Conservation (phyloP, 2,113 vertebrate species). For the Podarcis cretensis region DNA sequence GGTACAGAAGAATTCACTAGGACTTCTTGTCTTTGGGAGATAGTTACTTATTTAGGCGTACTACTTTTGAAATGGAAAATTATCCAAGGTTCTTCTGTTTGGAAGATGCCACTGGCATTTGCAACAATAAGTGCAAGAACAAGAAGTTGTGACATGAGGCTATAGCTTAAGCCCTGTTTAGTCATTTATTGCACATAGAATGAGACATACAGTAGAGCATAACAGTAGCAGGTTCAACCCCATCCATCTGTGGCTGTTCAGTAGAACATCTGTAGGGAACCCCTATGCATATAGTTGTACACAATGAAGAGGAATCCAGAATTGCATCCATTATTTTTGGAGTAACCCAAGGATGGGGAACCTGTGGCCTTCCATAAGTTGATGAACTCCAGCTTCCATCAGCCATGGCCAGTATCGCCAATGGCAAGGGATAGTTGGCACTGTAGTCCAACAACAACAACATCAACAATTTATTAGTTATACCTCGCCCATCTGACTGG, state of each 20-base stretch:
- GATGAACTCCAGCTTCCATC: too few species aligned
- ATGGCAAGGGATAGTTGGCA: too few species aligned
- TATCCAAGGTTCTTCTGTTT: neutral
- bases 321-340: neutral
- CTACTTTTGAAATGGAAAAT: slow-evolving; percentile 15
- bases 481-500: too few species aligned
- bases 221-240: neutral
- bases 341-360: neutral
- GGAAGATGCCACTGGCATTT: neutral
- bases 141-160: neutral
- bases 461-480: too few species aligned
- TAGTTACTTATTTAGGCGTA: neutral
- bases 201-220: neutral
- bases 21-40: neutral
- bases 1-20: neutral
- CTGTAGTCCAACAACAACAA: too few species aligned
- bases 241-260: too few species aligned
- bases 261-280: too few species aligned
- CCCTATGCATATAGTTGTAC: too few species aligned
- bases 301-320: too few species aligned
- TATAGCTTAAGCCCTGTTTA: neutral
- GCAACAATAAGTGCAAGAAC: neutral
- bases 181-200: neutral
- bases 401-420: too few species aligned
- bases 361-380: too few species aligned